Conservation (phyloP, 1,140 invertebrate genomes). For the Muscidifurax raptorellus region DNA sequence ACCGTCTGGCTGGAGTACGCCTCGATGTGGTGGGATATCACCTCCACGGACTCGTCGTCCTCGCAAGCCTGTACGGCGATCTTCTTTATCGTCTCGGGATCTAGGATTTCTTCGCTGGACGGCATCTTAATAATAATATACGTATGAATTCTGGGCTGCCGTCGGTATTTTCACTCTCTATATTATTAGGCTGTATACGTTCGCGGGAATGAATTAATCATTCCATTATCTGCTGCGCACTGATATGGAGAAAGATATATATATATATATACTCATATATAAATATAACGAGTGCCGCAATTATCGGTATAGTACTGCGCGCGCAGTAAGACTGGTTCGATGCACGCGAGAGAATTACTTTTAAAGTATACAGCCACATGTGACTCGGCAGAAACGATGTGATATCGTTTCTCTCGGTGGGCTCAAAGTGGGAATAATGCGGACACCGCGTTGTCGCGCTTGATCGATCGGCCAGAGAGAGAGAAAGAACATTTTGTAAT, state of each 20-base stretch:
- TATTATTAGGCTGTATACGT: not conserved
- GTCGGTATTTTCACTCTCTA: not conserved
- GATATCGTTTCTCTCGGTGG: not conserved
- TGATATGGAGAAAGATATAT: not conserved
- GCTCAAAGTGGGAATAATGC: too few species aligned
- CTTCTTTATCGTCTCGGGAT: conserved; percentile 35
- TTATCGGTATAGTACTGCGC: too few species aligned
- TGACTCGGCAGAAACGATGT: not conserved
- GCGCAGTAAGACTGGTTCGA: too few species aligned
- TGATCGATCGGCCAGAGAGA: not conserved
- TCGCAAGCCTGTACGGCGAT: conserved; percentile 52
- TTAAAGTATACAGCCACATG: too few species aligned
- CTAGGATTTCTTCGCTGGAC: not conserved
- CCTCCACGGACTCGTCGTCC: conserved; percentile 26
- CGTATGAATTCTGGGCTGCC: not conserved
- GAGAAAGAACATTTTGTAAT: too few species aligned
- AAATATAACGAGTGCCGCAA: not conserved
- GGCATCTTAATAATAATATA: not conserved
- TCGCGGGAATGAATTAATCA: not conserved
- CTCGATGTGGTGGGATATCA: conserved; percentile 57
- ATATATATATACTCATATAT: too few species aligned
- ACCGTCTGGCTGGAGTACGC: conserved; percentile 66
- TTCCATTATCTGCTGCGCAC: not conserved
- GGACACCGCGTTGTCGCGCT: not conserved
- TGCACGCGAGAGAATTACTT: too few species aligned